phyloP scores from a whole-genome alignment of 2,797 vertebrate genomes.

The Rhynchonycteris naso region DNA sequence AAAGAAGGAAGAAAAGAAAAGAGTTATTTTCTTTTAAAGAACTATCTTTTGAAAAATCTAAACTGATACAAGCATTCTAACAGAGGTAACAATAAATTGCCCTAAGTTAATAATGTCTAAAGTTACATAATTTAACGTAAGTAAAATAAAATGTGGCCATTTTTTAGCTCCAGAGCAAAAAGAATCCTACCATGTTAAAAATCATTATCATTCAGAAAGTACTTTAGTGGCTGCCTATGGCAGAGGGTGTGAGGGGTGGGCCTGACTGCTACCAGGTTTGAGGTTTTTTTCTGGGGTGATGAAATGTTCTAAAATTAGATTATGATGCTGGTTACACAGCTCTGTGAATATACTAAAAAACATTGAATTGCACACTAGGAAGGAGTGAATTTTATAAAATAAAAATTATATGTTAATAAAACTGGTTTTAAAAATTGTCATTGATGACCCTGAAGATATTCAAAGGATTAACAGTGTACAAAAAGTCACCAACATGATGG shows the following conservation, averaged over 20 bases:
- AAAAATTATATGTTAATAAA: background rate
- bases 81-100: background rate
- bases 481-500: background rate
- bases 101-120: background rate
- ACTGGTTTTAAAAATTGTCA: background rate
- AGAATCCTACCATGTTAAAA: slow-evolving; percentile 19
- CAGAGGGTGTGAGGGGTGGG: background rate
- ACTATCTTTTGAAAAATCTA: slow-evolving; percentile 40
- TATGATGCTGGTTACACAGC: background rate
- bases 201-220: slow-evolving; percentile 41
- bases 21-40: background rate
- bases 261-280: background rate
- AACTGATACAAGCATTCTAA: background rate
- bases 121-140: slow-evolving; percentile 1
- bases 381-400: background rate
- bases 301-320: slow-evolving; percentile 30
- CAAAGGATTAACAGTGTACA: background rate
- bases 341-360: background rate
- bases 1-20: slow-evolving; percentile 5
- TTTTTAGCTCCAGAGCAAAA: background rate
- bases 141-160: background rate
- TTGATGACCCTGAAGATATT: background rate
- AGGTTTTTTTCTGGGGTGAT: background rate
- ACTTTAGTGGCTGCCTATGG: background rate
- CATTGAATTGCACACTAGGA: background rate